phyloP scores from a whole-genome alignment of 2,888 invertebrate genomes.

The Drosophila maculinotata region DNA sequence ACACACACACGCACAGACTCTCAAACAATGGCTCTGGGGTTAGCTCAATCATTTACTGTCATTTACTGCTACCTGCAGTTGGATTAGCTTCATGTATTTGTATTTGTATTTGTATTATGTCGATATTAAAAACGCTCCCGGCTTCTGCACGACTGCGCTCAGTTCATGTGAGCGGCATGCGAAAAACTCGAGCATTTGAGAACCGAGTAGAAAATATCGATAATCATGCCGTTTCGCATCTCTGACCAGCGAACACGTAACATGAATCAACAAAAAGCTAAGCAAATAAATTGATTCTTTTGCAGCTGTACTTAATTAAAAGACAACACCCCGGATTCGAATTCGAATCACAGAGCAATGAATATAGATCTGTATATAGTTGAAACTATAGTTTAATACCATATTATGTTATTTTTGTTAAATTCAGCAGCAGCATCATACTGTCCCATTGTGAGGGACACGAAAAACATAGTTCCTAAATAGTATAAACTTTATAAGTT shows the following conservation, averaged over 20 bases:
- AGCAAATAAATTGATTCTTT: slow-evolving; percentile 68
- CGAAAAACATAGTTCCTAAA: too few species aligned
- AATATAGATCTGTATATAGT: too few species aligned
- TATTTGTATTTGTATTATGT: slow-evolving; percentile 51
- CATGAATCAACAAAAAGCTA: slow-evolving; percentile 39
- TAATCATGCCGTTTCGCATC: slow-evolving; percentile 19
- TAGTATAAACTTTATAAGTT: too few species aligned
- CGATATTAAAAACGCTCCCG: slow-evolving; percentile 49
- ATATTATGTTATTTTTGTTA: too few species aligned
- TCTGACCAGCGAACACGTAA: slow-evolving; percentile 36
- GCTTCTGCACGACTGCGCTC: slow-evolving; percentile 69
- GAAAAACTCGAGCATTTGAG: slow-evolving; percentile 7
- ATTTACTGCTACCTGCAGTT: slow-evolving; percentile 62
- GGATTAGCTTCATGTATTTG: slow-evolving; percentile 37
- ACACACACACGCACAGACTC: slow-evolving; percentile 8
- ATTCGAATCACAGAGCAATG: too few species aligned
- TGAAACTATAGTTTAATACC: too few species aligned
- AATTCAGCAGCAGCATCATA: too few species aligned
- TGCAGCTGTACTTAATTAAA: slow-evolving; percentile 59
- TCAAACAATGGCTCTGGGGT: slow-evolving; percentile 46
- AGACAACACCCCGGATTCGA: slow-evolving; percentile 25
- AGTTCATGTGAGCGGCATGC: slow-evolving; percentile 42
- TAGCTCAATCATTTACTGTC: slow-evolving; percentile 81
- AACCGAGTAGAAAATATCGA: slow-evolving; percentile 2
- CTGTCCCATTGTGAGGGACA: too few species aligned